A percentile compares a stretch with the other conserved stretches of the same genome.
phyloP scores from a whole-genome alignment of 2,888 invertebrate species.

The Sarcophaga variegata region DNA sequence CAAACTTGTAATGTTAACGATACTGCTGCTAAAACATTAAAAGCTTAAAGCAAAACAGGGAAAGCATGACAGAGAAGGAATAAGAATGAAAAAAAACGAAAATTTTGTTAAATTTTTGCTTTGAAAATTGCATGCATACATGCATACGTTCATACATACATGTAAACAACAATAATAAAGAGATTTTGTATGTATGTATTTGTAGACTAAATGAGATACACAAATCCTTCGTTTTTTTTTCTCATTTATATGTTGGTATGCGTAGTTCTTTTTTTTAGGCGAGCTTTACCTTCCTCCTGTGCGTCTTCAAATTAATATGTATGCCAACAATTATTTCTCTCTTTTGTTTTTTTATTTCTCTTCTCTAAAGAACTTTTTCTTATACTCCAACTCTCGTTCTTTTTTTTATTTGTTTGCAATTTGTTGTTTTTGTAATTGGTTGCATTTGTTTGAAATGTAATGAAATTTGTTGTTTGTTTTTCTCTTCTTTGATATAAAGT shows the following conservation, averaged over 20 bases:
- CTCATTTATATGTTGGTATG: no score
- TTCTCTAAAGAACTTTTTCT: conserved; percentile 7
- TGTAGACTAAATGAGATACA: no score
- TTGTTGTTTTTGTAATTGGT: conserved; percentile 62
- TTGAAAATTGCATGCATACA: no score
- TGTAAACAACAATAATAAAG: no score
- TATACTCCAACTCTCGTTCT: neutral
- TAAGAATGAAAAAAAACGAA: no score
- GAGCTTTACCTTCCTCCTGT: no score
- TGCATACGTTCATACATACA: no score
- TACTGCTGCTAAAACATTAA: neutral
- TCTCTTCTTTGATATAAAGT: neutral
- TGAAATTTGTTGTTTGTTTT: conserved; percentile 52
- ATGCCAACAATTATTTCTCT: conserved; percentile 54
- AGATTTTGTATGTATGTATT: no score
- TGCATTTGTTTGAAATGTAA: conserved; percentile 57
- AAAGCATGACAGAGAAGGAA: neutral
- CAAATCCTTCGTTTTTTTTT: no score
- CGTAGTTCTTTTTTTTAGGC: no score
- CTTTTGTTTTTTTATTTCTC: conserved; percentile 6
- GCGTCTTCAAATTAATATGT: conserved; percentile 17
- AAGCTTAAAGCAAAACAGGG: neutral
- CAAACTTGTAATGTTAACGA: neutral
- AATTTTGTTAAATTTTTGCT: no score
- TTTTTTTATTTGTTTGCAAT: neutral